Evolutionary conservation across 2,888 invertebrate genomes (phyloP), one percentile per base, ranked within the genome.

Genomic region (Abscondita cerata): DNA sequence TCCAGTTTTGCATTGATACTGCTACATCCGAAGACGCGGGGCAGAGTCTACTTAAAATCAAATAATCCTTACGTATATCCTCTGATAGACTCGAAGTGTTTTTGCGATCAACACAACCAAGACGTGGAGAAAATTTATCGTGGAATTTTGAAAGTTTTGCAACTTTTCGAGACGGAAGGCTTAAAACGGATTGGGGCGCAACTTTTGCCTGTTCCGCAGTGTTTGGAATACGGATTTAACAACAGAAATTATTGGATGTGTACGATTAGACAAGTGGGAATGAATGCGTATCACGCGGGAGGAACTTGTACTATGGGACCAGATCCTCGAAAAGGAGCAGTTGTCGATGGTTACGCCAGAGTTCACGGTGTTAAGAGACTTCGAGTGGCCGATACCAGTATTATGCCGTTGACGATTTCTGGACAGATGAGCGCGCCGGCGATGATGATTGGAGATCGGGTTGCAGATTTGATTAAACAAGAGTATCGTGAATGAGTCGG

Each of bases 391-490:
- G 90, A 90, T 72, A 87, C 87, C 20, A 88, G 89, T 62, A 81
- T 90, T 16, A 87, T 90, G 75, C 90, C 90, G 1, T 80, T 83
- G 47, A 83, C 88, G 6, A 83, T 87, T 41, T 86, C 86, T 5
- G 85, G 87, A 0, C 89, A 90, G 75, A 88, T 89, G 0, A 85
- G 86, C 53, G 89, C 87, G 0, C 86, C 87, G 2, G 86, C 87
- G 0, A 85, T 89, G 36, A 89, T 90, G 89, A 85, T 89, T 31
- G 90, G 87, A 0, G 90, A 91, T 78, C 90, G 89, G 70, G 89
- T 84, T 2, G 84, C 89, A 0, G 88, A 87, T 73, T 81, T 88
- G 76, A 84, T 89, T 53, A 85, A 83, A 16, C 25, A 13, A 6
- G 31, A 31, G n/a, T n/a, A n/a, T n/a, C n/a, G n/a, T n/a, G n/a